Evolutionary conservation across 2,113 vertebrate species (phyloP), one percentile per base, ranked within the genome.

Genomic region (Hippocampus comes): DNA sequence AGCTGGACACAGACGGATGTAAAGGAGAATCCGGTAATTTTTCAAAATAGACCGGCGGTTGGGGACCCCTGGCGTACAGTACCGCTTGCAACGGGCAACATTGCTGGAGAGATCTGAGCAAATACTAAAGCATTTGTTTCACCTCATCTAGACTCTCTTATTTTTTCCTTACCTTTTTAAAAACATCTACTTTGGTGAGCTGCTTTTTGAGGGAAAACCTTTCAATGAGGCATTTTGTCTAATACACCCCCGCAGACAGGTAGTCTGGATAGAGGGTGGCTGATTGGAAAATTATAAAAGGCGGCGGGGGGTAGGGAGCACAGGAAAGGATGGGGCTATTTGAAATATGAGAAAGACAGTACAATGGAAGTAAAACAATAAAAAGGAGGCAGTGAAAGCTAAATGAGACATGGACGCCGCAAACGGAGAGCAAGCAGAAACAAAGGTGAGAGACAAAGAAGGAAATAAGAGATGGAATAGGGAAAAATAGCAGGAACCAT

Each of bases 211-310:
- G 70, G 74, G 66, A 83, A 73, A 70, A 63, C 75, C 76, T 88
- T 88, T 89, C 79, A 88, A 84, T 90, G 82, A 87, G 73, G 51
- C 70, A 68, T 70, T 69, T 69, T 41, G 76, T 73, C 78, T 86
- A 69, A 77, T 64, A 72, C 78, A 75, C 76, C 79, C 78, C 79
- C 75, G 79, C 70, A 78, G 81, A 85, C 65, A 85, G 75, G 59
- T 71, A 57, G 78, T 59, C 69, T 63, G 77, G 75, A 83, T 79
- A 79, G 80, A 70, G 73, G 75, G 75, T 57, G 59, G 72, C 69
- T 75, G 71, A 70, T 30, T 66, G 75, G 43, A 27, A 56, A 34
- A 43, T 17, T 7, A 71, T 41, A 38, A 10, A 41, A 27, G 15
- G n/a, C 30, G 21, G 49, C 15, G n/a, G 14, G 2, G 53, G 49